Conservation (phyloP, 2,888 invertebrate species). For the Leucozona laternaria region DNA sequence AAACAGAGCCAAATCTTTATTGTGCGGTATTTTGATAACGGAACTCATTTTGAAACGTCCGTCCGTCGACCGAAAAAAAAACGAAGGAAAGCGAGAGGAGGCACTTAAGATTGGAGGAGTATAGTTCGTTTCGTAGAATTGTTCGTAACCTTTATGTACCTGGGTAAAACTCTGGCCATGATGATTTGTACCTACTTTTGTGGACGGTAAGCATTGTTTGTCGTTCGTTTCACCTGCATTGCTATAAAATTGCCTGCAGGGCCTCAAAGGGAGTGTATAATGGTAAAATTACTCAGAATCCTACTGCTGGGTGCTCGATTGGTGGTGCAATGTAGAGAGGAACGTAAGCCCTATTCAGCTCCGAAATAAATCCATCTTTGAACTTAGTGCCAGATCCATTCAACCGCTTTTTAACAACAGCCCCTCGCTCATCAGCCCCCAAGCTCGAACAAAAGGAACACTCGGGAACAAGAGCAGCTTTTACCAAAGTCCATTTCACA, state of each 20-base stretch:
- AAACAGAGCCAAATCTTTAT: slow-evolving; percentile 70
- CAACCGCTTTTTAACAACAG: slow-evolving; percentile 50
- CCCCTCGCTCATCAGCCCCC: not conserved
- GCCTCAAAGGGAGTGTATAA: slow-evolving; percentile 13
- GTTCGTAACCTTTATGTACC: slow-evolving; percentile 4
- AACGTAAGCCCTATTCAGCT: slow-evolving; percentile 52
- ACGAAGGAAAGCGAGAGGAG: slow-evolving; percentile 1
- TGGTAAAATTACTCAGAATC: slow-evolving; percentile 48
- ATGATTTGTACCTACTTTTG: slow-evolving; percentile 28
- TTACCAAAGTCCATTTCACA: slow-evolving; percentile 74
- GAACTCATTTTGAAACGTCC: slow-evolving; percentile 68
- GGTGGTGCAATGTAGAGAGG: slow-evolving; percentile 15
- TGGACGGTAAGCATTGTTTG: slow-evolving; percentile 66
- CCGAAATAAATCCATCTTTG: slow-evolving; percentile 72
- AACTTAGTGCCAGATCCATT: slow-evolving; percentile 70
- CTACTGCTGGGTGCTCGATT: slow-evolving; percentile 1
- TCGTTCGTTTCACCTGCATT: slow-evolving; percentile 74
- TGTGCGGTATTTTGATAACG: slow-evolving; percentile 75
- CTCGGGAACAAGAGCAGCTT: slow-evolving; percentile 66
- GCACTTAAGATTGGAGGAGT: slow-evolving; percentile 22
- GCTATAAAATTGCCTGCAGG: slow-evolving; percentile 70
- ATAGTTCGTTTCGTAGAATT: not conserved
- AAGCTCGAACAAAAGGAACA: slow-evolving; percentile 44
- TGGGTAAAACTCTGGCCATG: slow-evolving; percentile 18
- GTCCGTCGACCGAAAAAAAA: slow-evolving; percentile 8